Percentiles rank a stretch among this genome's conserved stretches.
Conservation (phyloP, 2,113 vertebrate genomes). For the Rhinogobius similis region DNA sequence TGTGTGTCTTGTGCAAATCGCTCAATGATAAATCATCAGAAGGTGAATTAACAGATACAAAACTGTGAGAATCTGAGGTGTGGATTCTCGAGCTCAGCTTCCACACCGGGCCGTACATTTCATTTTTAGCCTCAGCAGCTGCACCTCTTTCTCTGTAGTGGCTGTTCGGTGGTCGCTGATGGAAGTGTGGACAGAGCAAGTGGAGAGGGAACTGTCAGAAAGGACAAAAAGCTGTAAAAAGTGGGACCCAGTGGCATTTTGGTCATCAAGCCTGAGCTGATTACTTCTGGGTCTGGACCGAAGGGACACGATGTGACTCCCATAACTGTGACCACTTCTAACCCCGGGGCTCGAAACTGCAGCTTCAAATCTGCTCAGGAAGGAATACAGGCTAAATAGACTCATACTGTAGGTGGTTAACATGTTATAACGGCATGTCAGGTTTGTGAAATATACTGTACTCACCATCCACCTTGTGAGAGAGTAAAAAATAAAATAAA, state of each 20-base stretch:
- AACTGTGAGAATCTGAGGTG: slow-evolving; percentile 18
- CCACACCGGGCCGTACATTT: slow-evolving; percentile 42
- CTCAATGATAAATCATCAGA: slow-evolving; percentile 27
- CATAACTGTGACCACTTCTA: slow-evolving; percentile 69
- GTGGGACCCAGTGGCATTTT: slow-evolving; percentile 71
- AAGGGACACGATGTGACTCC: slow-evolving; percentile 80
- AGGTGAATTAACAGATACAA: slow-evolving; percentile 33
- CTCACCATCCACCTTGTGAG: too few species aligned
- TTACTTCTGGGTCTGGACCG: slow-evolving; percentile 74
- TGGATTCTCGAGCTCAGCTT: slow-evolving; percentile 21
- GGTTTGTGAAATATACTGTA: too few species aligned
- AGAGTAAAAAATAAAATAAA: too few species aligned
- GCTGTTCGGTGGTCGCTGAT: slow-evolving; percentile 45
- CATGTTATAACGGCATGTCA: too few species aligned
- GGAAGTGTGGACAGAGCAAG: slow-evolving; percentile 36
- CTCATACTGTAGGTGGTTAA: too few species aligned
- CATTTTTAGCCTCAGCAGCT: slow-evolving; percentile 53
- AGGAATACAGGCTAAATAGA: slow-evolving; percentile 2
- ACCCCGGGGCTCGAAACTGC: too few species aligned
- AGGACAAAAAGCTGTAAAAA: slow-evolving; percentile 6
- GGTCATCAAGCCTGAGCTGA: slow-evolving; percentile 70
- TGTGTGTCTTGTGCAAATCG: slow-evolving; percentile 4
- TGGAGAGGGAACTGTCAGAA: slow-evolving; percentile 56
- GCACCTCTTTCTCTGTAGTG: slow-evolving; percentile 25
- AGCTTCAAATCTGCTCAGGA: slow-evolving; percentile 60